phyloP scores from a whole-genome alignment of 2,113 vertebrate species.

The Nerophis ophidion region DNA sequence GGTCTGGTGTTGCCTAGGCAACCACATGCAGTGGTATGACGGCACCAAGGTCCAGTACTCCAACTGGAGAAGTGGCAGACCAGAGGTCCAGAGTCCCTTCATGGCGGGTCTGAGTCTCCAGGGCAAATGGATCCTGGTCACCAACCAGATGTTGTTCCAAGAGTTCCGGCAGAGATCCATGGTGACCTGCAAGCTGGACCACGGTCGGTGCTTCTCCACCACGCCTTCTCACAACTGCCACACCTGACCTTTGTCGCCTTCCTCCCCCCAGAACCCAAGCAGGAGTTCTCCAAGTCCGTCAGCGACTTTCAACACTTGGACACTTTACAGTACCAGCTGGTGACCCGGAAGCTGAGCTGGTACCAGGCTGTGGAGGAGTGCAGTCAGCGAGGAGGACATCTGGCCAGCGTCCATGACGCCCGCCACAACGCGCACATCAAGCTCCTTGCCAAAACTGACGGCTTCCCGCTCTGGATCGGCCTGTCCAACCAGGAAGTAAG shows the following conservation, averaged over 20 bases:
- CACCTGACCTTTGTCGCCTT: neutral
- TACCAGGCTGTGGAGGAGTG: conserved; percentile 81
- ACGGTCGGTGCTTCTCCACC: conserved; percentile 61
- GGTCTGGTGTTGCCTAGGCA: conserved; percentile 57
- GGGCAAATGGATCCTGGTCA: conserved; percentile 79
- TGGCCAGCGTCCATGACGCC: conserved; percentile 81
- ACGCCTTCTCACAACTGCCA: no score
- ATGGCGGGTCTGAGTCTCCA: conserved; percentile 76
- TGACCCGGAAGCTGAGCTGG: conserved; percentile 80
- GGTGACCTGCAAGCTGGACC: conserved; percentile 88
- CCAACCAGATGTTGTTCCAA: conserved; percentile 38
- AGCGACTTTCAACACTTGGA: conserved; percentile 59
- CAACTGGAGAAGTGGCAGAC: conserved; percentile 83
- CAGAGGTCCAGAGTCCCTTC: conserved; percentile 68
- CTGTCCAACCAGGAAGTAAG: conserved; percentile 87
- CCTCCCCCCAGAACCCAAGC: conserved; percentile 53
- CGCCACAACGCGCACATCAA: conserved; percentile 70
- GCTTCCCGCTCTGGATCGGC: conserved; percentile 89
- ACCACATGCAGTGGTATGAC: conserved; percentile 83
- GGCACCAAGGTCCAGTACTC: conserved; percentile 83
- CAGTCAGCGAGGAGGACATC: conserved; percentile 66
- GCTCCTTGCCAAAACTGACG: conserved; percentile 77
- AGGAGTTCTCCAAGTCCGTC: conserved; percentile 66
- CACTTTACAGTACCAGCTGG: conserved; percentile 73
- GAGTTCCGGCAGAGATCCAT: conserved; percentile 77